Evolutionary conservation across 2,113 vertebrate genomes (phyloP).

Genomic region (Datnioides undecimradiatus): DNA sequence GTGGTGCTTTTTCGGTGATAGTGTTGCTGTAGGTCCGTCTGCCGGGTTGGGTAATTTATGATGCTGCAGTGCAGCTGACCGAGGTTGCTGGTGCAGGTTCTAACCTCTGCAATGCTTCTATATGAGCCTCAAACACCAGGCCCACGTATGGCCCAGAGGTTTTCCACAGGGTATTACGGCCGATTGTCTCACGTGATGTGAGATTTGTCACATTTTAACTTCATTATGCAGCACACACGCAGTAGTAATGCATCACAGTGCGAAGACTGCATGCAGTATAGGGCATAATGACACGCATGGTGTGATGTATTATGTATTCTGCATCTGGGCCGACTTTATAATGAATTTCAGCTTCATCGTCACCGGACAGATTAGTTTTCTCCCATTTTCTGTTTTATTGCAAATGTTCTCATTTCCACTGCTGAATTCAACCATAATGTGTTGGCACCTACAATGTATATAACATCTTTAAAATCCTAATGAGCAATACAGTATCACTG

Average conservation of each 20-base stretch:
- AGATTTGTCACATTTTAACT: background rate
- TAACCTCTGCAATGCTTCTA: conserved; percentile 42
- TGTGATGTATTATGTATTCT: background rate
- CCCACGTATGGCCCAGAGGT: background rate
- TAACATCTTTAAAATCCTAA: background rate
- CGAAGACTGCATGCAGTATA: background rate
- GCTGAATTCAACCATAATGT: background rate
- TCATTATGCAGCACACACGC: background rate
- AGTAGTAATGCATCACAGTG: background rate
- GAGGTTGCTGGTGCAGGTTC: conserved; percentile 26
- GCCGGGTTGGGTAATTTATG: conserved; percentile 50
- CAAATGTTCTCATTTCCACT: background rate
- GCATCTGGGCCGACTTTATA: conserved; percentile 7
- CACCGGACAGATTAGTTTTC: background rate
- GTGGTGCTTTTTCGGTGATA: conserved; percentile 6
- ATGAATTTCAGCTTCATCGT: background rate
- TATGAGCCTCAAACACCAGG: conserved; percentile 5
- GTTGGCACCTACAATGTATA: background rate
- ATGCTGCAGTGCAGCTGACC: conserved; percentile 71
- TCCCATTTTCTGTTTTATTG: background rate
- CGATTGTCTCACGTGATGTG: background rate
- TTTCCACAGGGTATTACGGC: background rate
- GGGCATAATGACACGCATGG: background rate
- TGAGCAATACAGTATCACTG: background rate
- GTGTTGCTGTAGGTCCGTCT: conserved; percentile 18